Conservation (phyloP, 2,797 vertebrate species). For the Halcyon badia region DNA sequence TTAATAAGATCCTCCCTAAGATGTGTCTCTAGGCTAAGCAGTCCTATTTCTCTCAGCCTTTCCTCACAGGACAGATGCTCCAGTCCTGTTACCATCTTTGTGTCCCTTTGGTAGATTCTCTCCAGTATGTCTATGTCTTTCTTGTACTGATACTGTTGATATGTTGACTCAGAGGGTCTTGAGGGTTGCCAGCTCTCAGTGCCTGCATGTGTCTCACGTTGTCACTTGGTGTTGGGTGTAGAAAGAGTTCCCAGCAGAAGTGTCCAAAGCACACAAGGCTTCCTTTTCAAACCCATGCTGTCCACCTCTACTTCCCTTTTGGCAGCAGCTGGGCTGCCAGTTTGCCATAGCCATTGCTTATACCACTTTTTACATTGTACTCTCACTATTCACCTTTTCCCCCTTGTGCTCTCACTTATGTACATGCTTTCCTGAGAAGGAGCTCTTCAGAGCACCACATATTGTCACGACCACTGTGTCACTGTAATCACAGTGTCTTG, state of each 20-base stretch:
- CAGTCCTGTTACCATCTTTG: no score
- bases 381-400: neutral
- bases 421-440: neutral
- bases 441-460: neutral
- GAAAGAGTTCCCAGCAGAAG: neutral
- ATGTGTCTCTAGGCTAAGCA: no score
- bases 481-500: neutral
- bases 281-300: neutral
- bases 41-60: no score
- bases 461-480: neutral
- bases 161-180: neutral
- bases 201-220: neutral
- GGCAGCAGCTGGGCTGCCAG: neutral
- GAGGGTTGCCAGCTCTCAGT: neutral
- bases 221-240: neutral
- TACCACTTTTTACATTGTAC: neutral
- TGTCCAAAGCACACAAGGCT: neutral
- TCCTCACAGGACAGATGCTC: no score
- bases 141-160: neutral
- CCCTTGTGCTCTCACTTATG: neutral
- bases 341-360: neutral
- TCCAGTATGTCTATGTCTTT: neutral
- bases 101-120: no score
- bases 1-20: no score
- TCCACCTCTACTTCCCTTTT: neutral